Evolutionary conservation across 2,888 invertebrate genomes (phyloP), one percentile per base, ranked within the genome.

Genomic region (Podotricha telesiphe): DNA sequence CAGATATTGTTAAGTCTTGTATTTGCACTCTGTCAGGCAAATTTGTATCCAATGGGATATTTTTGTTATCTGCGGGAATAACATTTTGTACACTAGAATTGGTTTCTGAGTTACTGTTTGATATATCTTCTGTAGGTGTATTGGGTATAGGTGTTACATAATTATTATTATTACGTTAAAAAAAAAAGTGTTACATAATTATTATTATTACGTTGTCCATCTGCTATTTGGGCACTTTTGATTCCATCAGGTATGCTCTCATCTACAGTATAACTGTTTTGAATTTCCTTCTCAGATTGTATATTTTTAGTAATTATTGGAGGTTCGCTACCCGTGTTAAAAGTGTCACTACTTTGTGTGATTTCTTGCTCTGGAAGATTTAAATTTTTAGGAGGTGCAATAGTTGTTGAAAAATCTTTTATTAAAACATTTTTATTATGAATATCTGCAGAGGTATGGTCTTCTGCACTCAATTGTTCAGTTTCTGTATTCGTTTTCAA

Each of bases 21-120:
- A 80, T 68, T 67, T 82, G 76, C 71, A 78, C 63, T 71, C 80
- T 80, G 19, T 82, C 79, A 76, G 82, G 79, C 69, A 82, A 78
- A 70, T 76, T 65, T 34, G 68, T 71, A 45, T 74, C 73, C 59
- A 75, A 5, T 17, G 17, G 34, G 5, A 17, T 55, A 37, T 37
- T 55, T 55, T 17, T 34, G 37, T 17, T 55, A 17, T 55, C 17
- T 34, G 17, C 17, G 11, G 34, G 10, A 55, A 55, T 37, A 55
- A 17, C 55, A 55, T 11, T 37, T 5, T n/a, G 34, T 34, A 34
- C 34, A 17, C 5, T 47, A 62, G 68, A 58, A 17, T 71, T 28
- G 55, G 70, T 63, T 48, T 70, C 79, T 68, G 45, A 69, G 19
- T 64, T 55, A 65, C 34, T 65, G 19, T 42, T 50, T 59, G 47